Conservation (phyloP, 2,797 vertebrate species). For the Ctenopoma multispine region DNA sequence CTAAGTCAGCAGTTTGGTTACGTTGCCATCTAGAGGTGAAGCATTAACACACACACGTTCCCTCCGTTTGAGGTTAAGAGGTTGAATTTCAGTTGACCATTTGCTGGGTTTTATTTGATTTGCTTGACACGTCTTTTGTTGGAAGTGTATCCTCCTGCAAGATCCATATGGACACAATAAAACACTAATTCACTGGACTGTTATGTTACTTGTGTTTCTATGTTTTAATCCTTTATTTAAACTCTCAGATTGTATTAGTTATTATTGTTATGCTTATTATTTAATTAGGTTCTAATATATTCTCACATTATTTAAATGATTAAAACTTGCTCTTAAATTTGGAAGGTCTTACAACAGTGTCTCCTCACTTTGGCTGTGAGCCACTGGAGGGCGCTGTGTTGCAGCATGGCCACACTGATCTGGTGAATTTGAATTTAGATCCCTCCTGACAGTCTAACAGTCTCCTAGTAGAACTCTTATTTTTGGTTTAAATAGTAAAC, state of each 20-base stretch:
- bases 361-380: fast-evolving
- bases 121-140: not conserved
- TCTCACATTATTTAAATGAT: no score
- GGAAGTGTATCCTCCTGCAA: no score
- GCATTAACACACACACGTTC: not conserved
- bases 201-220: no score
- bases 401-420: not conserved
- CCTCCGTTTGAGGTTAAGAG: not conserved
- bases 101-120: not conserved
- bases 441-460: not conserved
- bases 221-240: no score
- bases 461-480: not conserved
- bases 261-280: no score
- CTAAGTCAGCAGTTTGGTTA: slow-evolving; percentile 7
- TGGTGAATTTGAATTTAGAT: not conserved
- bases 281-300: no score
- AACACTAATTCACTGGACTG: no score
- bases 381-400: slow-evolving; percentile 31
- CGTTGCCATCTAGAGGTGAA: slow-evolving; percentile 60
- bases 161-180: no score
- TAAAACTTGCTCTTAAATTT: no score
- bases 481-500: not conserved
- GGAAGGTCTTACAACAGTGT: not conserved
- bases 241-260: no score
- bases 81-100: not conserved